These are phyloP conservation scores for Eptatretus burgeri DNA, from an alignment of 2,113 vertebrate species.

Conservation along the genomic window DNA sequence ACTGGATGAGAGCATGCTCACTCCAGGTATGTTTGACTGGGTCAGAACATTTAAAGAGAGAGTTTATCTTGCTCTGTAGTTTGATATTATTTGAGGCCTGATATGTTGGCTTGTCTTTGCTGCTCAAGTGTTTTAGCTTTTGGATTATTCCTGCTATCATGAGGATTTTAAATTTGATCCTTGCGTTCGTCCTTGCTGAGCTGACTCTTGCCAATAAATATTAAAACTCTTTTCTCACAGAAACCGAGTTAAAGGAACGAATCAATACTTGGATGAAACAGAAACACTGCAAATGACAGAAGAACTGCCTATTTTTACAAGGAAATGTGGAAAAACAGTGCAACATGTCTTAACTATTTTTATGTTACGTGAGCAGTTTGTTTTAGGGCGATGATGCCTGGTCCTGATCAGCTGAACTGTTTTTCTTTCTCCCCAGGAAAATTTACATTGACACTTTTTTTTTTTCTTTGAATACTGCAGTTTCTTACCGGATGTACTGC, in stretches of 20 bases:
- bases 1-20: conserved; percentile 81
- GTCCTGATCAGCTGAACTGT: no score
- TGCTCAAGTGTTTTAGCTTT: background rate
- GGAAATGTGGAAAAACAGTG: no score
- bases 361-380: no score
- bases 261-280: conserved; percentile 90
- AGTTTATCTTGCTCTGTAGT: no score
- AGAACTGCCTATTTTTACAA: no score
- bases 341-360: no score
- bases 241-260: conserved; percentile 75
- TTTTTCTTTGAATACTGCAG: no score
- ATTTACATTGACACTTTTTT: no score
- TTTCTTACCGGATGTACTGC: no score
- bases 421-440: no score
- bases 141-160: background rate
- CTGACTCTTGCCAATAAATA: background rate
- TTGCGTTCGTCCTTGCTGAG: background rate
- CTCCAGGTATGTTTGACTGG: conserved; percentile 31
- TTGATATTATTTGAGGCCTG: background rate
- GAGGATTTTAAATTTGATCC: background rate
- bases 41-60: no score
- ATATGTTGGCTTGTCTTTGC: background rate
- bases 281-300: conserved; percentile 22
- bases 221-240: conserved; percentile 15
- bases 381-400: no score